Evolutionary conservation across 2,888 invertebrate species (phyloP).

Genomic region (Euzetes globulus): DNA sequence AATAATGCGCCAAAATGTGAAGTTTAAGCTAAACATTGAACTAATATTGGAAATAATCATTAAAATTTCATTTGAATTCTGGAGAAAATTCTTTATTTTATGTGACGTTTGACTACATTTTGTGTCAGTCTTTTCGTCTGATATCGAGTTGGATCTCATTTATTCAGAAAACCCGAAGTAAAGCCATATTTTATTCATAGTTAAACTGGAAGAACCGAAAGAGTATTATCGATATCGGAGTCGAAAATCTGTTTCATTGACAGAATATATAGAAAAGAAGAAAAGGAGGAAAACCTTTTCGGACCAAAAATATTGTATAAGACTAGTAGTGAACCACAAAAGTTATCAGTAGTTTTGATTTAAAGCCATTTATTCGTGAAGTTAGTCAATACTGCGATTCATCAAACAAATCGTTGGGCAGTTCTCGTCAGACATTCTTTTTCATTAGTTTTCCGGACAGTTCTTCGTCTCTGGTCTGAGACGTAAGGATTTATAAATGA

Average conservation of each 20-base stretch:
- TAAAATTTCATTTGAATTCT: too few relatives aligned
- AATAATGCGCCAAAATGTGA: too few relatives aligned
- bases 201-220: background rate
- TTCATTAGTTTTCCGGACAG: background rate
- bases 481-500: slow-evolving; percentile 12
- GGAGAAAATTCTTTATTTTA: background rate
- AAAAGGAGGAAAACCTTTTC: background rate
- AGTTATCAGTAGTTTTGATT: slow-evolving; percentile 21
- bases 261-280: background rate
- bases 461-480: background rate
- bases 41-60: too few relatives aligned
- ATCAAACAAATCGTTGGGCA: slow-evolving; percentile 20
- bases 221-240: background rate
- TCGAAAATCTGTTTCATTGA: background rate
- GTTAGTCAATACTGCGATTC: slow-evolving; percentile 21
- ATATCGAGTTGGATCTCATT: background rate
- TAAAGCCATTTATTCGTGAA: slow-evolving; percentile 21
- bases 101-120: background rate
- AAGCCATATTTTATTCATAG: slow-evolving; percentile 17
- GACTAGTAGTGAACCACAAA: slow-evolving; percentile 17
- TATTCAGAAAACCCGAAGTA: background rate
- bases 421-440: slow-evolving; percentile 14
- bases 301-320: background rate
- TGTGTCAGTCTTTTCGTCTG: background rate
- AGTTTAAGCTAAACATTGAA: too few relatives aligned